phyloP scores from a whole-genome alignment of 2,113 vertebrate genomes.

The Orthonyx spaldingii region DNA sequence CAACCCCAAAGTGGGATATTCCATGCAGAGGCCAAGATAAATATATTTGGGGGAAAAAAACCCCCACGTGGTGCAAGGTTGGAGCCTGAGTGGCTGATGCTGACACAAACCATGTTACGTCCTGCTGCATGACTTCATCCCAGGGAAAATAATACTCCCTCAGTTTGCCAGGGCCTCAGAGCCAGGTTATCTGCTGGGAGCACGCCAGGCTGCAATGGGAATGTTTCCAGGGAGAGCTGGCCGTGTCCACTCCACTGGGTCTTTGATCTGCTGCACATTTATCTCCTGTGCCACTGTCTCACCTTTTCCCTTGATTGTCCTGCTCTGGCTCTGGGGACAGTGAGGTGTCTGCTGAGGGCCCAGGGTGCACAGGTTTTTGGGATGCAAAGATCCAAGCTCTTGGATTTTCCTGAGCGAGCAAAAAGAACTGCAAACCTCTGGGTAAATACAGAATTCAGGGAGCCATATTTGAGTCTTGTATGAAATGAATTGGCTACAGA shows the following conservation, averaged over 20 bases:
- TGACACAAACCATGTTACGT: constrained; percentile 59
- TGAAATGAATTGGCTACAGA: background rate
- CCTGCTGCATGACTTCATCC: constrained; percentile 57
- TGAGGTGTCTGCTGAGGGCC: background rate
- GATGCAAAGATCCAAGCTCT: fast-evolving
- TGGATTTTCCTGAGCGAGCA: background rate
- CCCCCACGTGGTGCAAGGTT: background rate
- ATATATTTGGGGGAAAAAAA: background rate
- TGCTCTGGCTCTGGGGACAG: background rate
- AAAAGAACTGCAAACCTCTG: background rate
- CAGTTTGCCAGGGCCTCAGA: background rate
- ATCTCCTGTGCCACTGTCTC: background rate
- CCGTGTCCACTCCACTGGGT: background rate
- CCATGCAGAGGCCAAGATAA: constrained; percentile 33
- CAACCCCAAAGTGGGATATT: constrained; percentile 14
- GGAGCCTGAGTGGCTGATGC: constrained; percentile 41
- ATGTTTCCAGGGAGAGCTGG: background rate
- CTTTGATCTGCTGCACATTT: background rate
- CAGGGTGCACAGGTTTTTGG: background rate
- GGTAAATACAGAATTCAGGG: background rate
- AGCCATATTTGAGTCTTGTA: fast-evolving
- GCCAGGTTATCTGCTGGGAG: background rate
- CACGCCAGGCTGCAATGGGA: background rate
- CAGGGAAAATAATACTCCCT: background rate
- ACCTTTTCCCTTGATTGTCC: background rate